phyloP scores from a whole-genome alignment of 1,140 invertebrate species.

The Zeugodacus cucurbitae region DNA sequence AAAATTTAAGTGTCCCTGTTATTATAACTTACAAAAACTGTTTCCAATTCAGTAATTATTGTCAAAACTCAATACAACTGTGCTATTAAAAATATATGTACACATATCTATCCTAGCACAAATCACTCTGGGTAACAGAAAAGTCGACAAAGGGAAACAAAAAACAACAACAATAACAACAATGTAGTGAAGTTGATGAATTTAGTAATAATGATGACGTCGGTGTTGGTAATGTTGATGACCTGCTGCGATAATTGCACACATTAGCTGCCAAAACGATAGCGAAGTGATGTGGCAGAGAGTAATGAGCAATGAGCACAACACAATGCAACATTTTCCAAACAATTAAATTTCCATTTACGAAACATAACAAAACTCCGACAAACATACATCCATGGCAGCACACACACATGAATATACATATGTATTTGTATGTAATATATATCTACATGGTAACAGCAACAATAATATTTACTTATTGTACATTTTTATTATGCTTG shows the following conservation, averaged over 20 bases:
- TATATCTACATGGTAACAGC: not conserved
- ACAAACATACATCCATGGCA: not conserved
- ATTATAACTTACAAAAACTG: not conserved
- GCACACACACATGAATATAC: not conserved
- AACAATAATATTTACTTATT: not conserved
- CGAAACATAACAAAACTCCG: not conserved
- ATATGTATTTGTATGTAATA: not conserved
- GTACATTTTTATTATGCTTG: not conserved
- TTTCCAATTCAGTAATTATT: slow-evolving; percentile 18
- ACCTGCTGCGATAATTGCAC: slow-evolving; percentile 35
- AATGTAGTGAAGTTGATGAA: not conserved
- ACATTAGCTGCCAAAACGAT: slow-evolving; percentile 18
- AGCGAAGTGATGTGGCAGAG: slow-evolving; percentile 6
- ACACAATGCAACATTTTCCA: slow-evolving; percentile 24
- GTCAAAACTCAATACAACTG: not conserved
- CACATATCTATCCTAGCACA: not conserved
- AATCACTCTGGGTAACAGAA: not conserved
- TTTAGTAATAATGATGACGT: slow-evolving; percentile 14
- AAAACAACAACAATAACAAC: not conserved
- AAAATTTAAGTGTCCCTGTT: not conserved
- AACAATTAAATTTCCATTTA: slow-evolving; percentile 39
- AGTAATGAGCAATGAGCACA: not conserved
- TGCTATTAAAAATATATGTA: not conserved
- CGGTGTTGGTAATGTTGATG: not conserved
- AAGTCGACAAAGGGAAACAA: not conserved